Conservation (phyloP, 2,888 invertebrate genomes). For the Eilema griseolum region DNA sequence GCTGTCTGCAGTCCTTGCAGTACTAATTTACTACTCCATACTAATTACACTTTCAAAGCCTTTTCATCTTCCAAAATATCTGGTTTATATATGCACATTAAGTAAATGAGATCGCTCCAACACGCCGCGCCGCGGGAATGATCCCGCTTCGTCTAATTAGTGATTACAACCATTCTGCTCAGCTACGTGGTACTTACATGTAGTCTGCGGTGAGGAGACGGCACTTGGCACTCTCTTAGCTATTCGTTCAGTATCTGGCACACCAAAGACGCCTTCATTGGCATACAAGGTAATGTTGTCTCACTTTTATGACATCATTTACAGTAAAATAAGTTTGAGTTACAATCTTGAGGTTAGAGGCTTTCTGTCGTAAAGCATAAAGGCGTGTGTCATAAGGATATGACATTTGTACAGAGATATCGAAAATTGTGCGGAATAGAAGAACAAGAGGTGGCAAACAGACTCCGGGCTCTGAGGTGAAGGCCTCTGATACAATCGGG, state of each 20-base stretch:
- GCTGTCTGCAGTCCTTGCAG: too few relatives aligned
- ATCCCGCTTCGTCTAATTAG: neutral
- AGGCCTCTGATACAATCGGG: too few relatives aligned
- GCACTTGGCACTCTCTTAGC: constrained; percentile 3
- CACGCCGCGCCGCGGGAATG: neutral
- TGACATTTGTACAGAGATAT: too few relatives aligned
- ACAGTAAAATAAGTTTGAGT: neutral
- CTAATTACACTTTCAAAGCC: neutral
- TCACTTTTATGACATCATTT: neutral
- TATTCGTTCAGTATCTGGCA: neutral
- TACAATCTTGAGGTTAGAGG: neutral
- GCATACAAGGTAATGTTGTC: neutral
- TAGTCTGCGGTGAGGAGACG: neutral
- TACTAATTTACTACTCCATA: too few relatives aligned
- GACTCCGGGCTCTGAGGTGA: too few relatives aligned
- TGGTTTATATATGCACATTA: neutral
- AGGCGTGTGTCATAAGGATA: too few relatives aligned
- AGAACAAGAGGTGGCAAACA: too few relatives aligned
- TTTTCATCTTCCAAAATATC: neutral
- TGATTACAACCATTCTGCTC: neutral
- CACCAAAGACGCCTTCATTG: neutral
- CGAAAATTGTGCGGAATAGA: too few relatives aligned
- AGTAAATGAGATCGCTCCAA: neutral
- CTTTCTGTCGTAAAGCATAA: neutral
- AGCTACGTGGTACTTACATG: neutral